Conservation (phyloP, 2,113 vertebrate genomes). For the Eretmochelys imbricata region DNA sequence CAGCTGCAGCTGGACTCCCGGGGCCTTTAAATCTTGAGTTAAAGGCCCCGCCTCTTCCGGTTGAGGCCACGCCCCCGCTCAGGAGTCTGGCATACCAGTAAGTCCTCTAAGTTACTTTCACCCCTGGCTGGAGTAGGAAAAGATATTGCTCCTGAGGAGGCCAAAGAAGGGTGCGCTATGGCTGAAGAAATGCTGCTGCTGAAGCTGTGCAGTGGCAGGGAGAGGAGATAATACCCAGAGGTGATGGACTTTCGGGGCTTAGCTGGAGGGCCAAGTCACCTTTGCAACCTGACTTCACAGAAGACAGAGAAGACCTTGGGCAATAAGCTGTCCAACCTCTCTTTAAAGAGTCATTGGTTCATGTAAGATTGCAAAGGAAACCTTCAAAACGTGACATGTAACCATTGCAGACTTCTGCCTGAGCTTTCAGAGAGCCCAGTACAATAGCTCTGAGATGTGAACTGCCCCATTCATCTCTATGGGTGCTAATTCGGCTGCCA, state of each 20-base stretch:
- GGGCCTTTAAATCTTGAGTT: no score
- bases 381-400: not conserved
- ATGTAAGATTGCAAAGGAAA: not conserved
- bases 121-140: not conserved
- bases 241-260: not conserved
- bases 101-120: no score
- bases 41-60: no score
- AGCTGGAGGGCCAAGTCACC: not conserved
- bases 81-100: no score
- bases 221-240: not conserved
- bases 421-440: not conserved
- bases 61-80: no score
- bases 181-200: not conserved
- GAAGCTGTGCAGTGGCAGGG: not conserved
- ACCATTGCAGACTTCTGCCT: not conserved
- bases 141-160: not conserved
- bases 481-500: not conserved
- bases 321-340: not conserved
- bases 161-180: not conserved
- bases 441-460: not conserved
- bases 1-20: no score
- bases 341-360: not conserved
- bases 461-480: not conserved
- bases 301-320: not conserved
- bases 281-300: not conserved